Evolutionary conservation across 2,888 invertebrate genomes (phyloP).

Genomic region (Macaria notata): DNA sequence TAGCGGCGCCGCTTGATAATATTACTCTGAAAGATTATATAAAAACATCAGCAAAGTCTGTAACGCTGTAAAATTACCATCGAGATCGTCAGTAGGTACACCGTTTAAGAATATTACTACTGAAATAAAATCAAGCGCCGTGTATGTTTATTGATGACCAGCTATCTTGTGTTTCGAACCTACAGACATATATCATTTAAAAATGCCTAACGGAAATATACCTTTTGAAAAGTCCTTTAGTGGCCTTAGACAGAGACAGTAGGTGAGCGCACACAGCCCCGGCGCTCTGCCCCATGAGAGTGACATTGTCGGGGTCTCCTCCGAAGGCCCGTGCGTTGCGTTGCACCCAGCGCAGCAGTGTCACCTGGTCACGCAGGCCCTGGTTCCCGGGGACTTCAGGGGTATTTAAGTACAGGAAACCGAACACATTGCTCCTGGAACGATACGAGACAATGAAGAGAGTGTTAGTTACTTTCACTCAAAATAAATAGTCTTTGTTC

Average conservation of each 20-base stretch:
- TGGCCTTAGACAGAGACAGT: slow-evolving; percentile 55
- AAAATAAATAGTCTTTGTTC: too few species aligned
- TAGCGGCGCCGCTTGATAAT: slow-evolving; percentile 38
- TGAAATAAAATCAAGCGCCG: too few species aligned
- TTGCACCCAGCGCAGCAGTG: slow-evolving; percentile 68
- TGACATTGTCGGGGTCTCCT: slow-evolving; percentile 65
- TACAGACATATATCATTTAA: too few species aligned
- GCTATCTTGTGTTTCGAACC: too few species aligned
- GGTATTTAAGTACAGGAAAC: slow-evolving; percentile 67
- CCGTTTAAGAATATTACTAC: too few species aligned
- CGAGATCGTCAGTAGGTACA: too few species aligned
- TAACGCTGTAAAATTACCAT: too few species aligned
- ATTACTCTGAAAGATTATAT: slow-evolving; percentile 15
- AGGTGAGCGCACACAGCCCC: slow-evolving; percentile 61
- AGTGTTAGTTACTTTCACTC: too few species aligned
- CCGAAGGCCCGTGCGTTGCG: slow-evolving; percentile 64
- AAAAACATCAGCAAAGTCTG: neutral
- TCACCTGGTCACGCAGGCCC: slow-evolving; percentile 67
- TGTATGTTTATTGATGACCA: too few species aligned
- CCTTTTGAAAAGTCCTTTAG: slow-evolving; percentile 64
- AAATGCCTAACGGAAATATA: slow-evolving; percentile 24
- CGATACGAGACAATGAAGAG: slow-evolving; percentile 12
- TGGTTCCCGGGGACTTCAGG: slow-evolving; percentile 68
- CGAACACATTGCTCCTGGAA: slow-evolving; percentile 67
- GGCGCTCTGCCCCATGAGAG: slow-evolving; percentile 71